Conservation (phyloP, 2,797 vertebrate species). For the Liparis tanakae region DNA sequence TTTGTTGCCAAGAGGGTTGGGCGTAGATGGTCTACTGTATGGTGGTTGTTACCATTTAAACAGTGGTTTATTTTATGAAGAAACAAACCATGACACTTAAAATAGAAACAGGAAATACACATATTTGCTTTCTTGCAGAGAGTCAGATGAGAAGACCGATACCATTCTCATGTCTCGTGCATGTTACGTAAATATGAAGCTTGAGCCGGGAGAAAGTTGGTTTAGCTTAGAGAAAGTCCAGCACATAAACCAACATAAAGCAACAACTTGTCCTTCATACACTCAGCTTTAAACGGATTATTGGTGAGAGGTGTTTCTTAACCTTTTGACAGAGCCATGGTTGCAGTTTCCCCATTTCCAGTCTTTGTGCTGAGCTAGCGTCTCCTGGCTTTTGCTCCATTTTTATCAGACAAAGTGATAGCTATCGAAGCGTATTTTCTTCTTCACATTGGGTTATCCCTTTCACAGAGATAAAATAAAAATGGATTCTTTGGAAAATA, state of each 20-base stretch:
- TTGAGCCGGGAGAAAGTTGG: background rate
- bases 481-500: slow-evolving; percentile 15
- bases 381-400: background rate
- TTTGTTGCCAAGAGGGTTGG: background rate
- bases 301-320: background rate
- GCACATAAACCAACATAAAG: background rate
- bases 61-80: slow-evolving; percentile 11
- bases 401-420: background rate
- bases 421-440: slow-evolving; percentile 2
- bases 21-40: background rate
- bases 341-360: background rate
- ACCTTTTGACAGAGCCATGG: background rate
- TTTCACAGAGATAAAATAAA: background rate
- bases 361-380: background rate
- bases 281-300: background rate
- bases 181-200: background rate
- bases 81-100: too few species aligned
- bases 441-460: background rate
- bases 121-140: background rate
- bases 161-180: background rate
- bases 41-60: background rate
- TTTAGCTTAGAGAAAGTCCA: slow-evolving; percentile 3
- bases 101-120: background rate
- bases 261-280: background rate
- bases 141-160: too few species aligned